Evolutionary conservation across 2,888 invertebrate species (phyloP).

Genomic region (Eutolmus rufibarbis): DNA sequence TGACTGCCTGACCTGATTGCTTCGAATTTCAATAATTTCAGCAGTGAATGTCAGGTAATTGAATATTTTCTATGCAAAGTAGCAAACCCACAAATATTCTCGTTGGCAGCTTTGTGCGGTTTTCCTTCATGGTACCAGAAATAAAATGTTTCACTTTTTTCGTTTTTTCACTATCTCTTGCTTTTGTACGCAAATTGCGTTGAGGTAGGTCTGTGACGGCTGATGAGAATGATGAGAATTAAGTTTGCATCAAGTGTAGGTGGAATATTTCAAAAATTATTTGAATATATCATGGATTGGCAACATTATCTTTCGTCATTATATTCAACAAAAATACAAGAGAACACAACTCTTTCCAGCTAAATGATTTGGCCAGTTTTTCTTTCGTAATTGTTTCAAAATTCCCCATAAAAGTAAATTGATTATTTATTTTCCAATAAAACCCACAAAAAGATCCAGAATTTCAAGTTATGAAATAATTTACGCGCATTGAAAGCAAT

Average conservation of each 20-base stretch:
- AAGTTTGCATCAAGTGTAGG: neutral
- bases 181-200: neutral
- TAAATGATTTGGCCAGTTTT: neutral
- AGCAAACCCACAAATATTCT: slow-evolving; percentile 19
- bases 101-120: neutral
- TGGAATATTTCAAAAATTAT: neutral
- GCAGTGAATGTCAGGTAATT: slow-evolving; percentile 14
- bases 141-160: neutral
- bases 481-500: neutral
- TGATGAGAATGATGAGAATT: neutral
- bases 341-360: neutral
- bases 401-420: neutral
- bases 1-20: slow-evolving; percentile 14
- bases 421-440: neutral
- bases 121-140: neutral
- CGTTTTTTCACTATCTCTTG: neutral
- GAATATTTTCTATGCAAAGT: slow-evolving; percentile 5
- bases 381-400: neutral
- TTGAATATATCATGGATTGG: neutral
- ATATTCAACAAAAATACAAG: neutral
- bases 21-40: slow-evolving; percentile 19
- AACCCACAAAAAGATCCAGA: neutral
- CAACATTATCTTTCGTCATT: neutral
- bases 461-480: neutral
- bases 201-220: neutral